A percentile compares a stretch with the other conserved stretches of the same genome.
These are phyloP conservation scores for Semnornis frantzii DNA, from an alignment of 2,113 vertebrate genomes.

Conservation along the genomic window DNA sequence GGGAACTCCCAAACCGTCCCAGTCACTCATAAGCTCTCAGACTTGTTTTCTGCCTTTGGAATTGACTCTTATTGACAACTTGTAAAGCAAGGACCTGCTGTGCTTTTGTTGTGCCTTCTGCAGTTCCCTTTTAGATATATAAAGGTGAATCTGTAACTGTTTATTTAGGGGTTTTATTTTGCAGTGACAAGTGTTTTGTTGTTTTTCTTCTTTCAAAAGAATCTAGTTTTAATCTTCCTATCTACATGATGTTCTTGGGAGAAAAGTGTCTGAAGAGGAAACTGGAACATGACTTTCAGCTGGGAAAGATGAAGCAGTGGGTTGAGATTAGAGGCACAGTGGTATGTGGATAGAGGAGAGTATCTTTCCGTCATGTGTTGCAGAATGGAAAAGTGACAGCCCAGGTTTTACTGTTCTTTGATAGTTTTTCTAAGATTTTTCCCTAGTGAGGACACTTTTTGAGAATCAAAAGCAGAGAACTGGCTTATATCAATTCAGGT, in stretches of 20 bases:
- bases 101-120: not conserved
- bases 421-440: not conserved
- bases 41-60: not conserved
- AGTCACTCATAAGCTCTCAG: not conserved
- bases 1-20: no score
- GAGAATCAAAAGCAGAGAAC: not conserved
- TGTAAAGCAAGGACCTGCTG: not conserved
- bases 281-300: not conserved
- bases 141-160: not conserved
- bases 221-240: not conserved
- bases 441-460: not conserved
- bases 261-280: not conserved
- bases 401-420: not conserved
- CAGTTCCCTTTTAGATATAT: not conserved
- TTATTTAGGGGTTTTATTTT: not conserved
- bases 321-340: not conserved
- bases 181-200: rapidly evolving
- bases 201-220: not conserved
- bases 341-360: not conserved
- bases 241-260: not conserved
- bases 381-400: not conserved
- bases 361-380: not conserved
- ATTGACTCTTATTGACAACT: not conserved
- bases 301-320: not conserved
- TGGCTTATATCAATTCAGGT: not conserved